Evolutionary conservation across 2,113 vertebrate genomes (phyloP).

Genomic region (Nothocercus julius): DNA sequence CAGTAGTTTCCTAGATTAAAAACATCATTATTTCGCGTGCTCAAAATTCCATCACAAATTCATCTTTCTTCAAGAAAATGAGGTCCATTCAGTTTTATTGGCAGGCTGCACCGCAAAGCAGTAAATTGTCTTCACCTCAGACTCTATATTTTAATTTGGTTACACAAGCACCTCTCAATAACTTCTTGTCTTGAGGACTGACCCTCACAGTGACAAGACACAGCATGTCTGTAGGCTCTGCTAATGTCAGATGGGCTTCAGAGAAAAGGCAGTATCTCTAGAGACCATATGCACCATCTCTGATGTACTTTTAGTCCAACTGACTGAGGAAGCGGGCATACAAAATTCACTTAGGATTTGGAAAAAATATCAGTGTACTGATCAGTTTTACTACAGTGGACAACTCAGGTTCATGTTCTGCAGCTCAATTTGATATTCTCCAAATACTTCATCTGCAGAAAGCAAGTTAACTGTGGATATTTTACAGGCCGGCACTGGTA

Average conservation of each 20-base stretch:
- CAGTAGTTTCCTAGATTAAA: background rate
- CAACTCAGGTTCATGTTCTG: background rate
- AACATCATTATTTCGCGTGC: background rate
- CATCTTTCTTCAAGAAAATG: background rate
- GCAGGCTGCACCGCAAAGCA: background rate
- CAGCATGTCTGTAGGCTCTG: background rate
- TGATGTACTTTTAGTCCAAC: background rate
- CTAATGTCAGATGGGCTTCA: background rate
- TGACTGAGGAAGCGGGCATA: background rate
- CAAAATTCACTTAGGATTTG: background rate
- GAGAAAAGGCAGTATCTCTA: background rate
- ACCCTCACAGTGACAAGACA: background rate
- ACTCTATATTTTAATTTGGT: background rate
- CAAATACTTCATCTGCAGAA: background rate
- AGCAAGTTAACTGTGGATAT: background rate
- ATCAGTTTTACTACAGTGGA: background rate
- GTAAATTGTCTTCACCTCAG: background rate
- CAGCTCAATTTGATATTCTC: background rate
- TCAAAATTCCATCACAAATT: background rate
- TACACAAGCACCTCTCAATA: background rate
- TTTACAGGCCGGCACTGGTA: constrained; percentile 7
- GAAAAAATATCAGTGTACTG: background rate
- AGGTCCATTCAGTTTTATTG: background rate
- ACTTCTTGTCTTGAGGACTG: background rate
- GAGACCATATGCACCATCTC: background rate